A percentile compares a stretch with the other conserved stretches of the same genome.
phyloP scores from a whole-genome alignment of 2,888 invertebrate genomes.

The Metellina segmentata region DNA sequence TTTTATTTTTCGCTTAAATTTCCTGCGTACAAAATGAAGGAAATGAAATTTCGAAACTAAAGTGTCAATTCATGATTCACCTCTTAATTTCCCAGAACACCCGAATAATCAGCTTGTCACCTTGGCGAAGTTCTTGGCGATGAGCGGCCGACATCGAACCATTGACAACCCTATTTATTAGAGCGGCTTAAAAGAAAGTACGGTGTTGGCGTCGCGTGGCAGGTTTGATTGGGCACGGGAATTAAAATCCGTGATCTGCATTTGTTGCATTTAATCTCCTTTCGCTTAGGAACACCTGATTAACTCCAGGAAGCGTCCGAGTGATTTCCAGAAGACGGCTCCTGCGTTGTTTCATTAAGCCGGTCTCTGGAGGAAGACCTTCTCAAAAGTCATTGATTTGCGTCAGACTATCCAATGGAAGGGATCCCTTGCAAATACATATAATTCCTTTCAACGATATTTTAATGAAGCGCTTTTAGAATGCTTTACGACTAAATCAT shows the following conservation, averaged over 20 bases:
- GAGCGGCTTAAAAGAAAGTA: constrained; percentile 33
- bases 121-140: constrained; percentile 19
- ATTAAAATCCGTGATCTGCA: constrained; percentile 44
- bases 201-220: constrained; percentile 3
- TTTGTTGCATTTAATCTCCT: constrained; percentile 45
- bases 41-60: too few species aligned
- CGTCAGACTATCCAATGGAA: neutral
- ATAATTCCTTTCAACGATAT: neutral
- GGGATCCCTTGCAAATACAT: neutral
- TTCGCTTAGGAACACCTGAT: constrained; percentile 31
- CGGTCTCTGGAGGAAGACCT: neutral
- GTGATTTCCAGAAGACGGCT: constrained; percentile 13
- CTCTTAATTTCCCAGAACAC: too few species aligned
- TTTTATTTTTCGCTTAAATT: too few species aligned
- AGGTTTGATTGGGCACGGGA: constrained; percentile 44
- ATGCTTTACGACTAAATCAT: too few species aligned
- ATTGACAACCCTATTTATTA: constrained; percentile 40
- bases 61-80: too few species aligned
- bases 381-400: constrained; percentile 14
- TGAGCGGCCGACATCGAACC: neutral
- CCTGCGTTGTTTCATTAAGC: constrained; percentile 10
- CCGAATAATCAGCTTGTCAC: neutral
- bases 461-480: too few species aligned
- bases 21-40: too few species aligned
- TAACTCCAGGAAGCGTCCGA: constrained; percentile 16